These are phyloP conservation scores for Oreochromis mossambicus DNA, from an alignment of 2,797 vertebrate species.

Conservation along the genomic window DNA sequence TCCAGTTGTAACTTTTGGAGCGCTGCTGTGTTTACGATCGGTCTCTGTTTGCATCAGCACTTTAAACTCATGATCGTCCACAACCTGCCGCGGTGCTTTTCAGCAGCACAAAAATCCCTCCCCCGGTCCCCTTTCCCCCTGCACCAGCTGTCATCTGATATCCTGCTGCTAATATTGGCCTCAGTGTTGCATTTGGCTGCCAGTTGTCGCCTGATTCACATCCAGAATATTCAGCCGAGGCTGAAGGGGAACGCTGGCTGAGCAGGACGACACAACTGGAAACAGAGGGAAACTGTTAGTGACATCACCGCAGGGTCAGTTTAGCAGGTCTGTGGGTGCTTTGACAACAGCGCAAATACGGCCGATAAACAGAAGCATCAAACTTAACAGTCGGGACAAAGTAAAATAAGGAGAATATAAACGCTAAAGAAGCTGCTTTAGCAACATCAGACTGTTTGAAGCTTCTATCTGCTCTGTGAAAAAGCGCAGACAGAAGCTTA, in stretches of 20 bases:
- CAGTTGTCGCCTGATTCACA: constrained; percentile 44
- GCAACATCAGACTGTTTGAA: not conserved
- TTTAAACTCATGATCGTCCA: not conserved
- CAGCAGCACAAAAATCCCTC: not conserved
- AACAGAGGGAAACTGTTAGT: not conserved
- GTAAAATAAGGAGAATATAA: fast-evolving
- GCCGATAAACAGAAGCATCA: not conserved
- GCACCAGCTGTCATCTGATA: constrained; percentile 19
- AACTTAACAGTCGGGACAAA: not conserved
- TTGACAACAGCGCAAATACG: not conserved
- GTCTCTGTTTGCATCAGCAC: not conserved
- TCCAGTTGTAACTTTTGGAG: not conserved
- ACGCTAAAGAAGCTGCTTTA: not conserved
- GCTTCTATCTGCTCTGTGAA: not conserved
- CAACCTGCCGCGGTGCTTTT: not conserved
- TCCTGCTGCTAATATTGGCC: constrained; percentile 45
- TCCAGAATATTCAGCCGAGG: constrained; percentile 13
- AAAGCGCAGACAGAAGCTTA: not conserved
- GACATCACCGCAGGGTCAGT: not conserved
- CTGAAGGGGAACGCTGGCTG: not conserved
- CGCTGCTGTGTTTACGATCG: not conserved
- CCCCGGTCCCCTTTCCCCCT: not conserved
- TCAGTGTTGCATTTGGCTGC: constrained; percentile 5
- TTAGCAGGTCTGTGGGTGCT: not conserved
- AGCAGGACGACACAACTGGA: not conserved